Evolutionary conservation across 1,140 invertebrate species (phyloP).

Genomic region (Gyrodactylus bullatarudis): DNA sequence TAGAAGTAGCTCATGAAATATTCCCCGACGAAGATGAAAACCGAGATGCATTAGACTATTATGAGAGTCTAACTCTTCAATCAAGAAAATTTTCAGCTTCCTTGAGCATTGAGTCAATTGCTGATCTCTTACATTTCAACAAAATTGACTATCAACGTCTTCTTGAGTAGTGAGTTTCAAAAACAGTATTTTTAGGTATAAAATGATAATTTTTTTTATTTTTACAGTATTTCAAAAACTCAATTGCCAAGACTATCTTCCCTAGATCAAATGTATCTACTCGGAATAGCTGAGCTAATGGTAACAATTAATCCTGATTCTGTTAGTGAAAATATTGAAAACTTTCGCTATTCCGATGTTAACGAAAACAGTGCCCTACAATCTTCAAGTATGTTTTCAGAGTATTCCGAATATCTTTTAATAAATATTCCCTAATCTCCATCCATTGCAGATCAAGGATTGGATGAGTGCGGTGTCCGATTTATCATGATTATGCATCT

Average conservation of each 20-base stretch:
- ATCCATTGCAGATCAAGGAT: constrained; percentile 28
- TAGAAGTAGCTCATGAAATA: no score
- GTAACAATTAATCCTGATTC: constrained; percentile 25
- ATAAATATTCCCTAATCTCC: neutral
- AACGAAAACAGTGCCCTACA: no score
- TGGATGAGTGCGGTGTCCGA: constrained; percentile 81
- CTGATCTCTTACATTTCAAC: neutral
- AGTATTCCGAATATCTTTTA: neutral
- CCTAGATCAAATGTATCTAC: constrained; percentile 88
- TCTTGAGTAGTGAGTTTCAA: neutral
- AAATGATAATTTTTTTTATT: no score
- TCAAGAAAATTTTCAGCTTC: constrained; percentile 9
- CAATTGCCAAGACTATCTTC: constrained; percentile 78
- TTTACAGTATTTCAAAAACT: constrained; percentile 54
- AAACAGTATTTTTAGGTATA: no score
- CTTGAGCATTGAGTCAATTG: neutral
- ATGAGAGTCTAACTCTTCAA: constrained; percentile 14
- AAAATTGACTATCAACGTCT: neutral
- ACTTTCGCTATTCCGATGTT: neutral
- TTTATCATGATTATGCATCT: constrained; percentile 88
- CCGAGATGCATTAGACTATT: constrained; percentile 50
- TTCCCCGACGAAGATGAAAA: constrained; percentile 8
- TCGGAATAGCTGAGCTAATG: constrained; percentile 82
- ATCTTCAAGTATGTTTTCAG: neutral
- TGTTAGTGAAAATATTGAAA: constrained; percentile 8